Percentiles rank a stretch among this genome's conserved stretches.
These are phyloP conservation scores for Parotocinclus haroldoi DNA, from an alignment of 2,797 vertebrate species.

Conservation along the genomic window DNA sequence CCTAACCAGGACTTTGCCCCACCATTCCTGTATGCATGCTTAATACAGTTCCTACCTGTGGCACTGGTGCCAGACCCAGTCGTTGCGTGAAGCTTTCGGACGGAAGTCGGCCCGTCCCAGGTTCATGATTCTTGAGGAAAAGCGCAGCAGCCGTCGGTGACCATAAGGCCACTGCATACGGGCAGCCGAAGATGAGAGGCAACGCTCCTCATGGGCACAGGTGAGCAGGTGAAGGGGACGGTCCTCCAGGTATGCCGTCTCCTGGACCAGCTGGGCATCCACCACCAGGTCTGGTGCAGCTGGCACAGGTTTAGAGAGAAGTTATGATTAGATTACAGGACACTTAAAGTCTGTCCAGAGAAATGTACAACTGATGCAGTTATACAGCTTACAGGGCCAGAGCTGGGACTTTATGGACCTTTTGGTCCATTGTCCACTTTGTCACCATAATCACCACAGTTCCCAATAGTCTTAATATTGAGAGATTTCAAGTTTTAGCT, in stretches of 20 bases:
- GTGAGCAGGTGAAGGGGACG: constrained; percentile 86
- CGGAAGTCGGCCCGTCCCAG: constrained; percentile 87
- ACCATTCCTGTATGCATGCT: no score
- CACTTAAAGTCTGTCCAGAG: no score
- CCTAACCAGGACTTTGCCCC: no score
- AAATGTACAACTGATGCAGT: no score
- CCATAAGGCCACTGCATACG: constrained; percentile 90
- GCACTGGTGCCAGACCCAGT: constrained; percentile 96
- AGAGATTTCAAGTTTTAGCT: no score
- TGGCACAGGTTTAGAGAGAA: constrained; percentile 46
- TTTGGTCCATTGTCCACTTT: no score
- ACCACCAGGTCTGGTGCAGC: constrained; percentile 90
- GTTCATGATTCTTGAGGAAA: constrained; percentile 95
- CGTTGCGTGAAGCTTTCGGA: constrained; percentile 80
- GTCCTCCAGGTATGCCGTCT: constrained; percentile 91
- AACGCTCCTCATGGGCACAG: constrained; percentile 93
- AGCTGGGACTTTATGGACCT: no score
- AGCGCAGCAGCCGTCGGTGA: constrained; percentile 89
- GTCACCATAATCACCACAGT: no score
- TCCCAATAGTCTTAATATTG: no score
- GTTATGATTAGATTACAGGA: no score
- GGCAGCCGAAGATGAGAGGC: constrained; percentile 85
- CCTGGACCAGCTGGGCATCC: constrained; percentile 87
- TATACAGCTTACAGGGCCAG: no score
- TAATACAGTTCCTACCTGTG: constrained; percentile 80